Conservation (phyloP, 2,113 vertebrate species). For the Ranitomeya imitator region DNA sequence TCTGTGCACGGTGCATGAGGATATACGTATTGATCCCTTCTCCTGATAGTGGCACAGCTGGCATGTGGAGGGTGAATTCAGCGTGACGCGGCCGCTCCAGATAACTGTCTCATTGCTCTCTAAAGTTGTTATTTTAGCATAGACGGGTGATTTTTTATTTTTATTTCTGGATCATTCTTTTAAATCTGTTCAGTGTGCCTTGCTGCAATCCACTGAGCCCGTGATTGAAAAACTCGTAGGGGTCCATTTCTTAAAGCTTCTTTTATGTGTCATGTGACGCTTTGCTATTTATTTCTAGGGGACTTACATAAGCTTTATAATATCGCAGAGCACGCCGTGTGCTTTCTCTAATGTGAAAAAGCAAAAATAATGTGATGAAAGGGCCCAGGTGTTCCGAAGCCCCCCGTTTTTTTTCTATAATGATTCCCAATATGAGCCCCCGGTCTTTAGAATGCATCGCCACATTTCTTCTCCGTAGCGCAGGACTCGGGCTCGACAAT, state of each 20-base stretch:
- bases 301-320: slow-evolving; percentile 14
- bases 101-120: not conserved
- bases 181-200: not conserved
- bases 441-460: not conserved
- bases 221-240: slow-evolving; percentile 39
- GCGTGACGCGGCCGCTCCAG: not conserved
- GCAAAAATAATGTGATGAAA: not conserved
- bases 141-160: not conserved
- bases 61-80: not conserved
- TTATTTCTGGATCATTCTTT: slow-evolving; percentile 6
- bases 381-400: not conserved
- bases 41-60: not conserved
- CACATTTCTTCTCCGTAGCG: not conserved
- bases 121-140: not conserved
- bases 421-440: not conserved
- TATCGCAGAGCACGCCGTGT: not conserved
- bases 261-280: not conserved
- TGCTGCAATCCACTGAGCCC: slow-evolving; percentile 26
- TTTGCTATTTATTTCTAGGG: slow-evolving; percentile 15
- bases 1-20: not conserved
- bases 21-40: not conserved
- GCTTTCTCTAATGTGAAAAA: slow-evolving; percentile 5
- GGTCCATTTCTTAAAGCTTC: slow-evolving; percentile 22
- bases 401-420: not conserved
- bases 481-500: slow-evolving; percentile 46